phyloP scores from a whole-genome alignment of 2,888 invertebrate species.

The Drosophila nr. perissopoda region DNA sequence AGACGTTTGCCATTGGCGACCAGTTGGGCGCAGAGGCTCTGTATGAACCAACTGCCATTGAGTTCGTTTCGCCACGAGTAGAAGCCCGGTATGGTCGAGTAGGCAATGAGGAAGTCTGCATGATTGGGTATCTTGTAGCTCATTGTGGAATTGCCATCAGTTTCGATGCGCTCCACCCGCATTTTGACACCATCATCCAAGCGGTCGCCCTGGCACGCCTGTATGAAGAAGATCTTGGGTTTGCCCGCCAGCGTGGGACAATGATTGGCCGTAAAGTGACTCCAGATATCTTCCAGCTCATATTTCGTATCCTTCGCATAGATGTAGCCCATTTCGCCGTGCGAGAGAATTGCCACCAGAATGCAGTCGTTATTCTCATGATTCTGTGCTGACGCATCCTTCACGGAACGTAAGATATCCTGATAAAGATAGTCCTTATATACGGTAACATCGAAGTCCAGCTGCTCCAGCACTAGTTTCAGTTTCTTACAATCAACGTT shows the following conservation, averaged over 20 bases:
- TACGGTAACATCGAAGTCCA: slow-evolving; percentile 91
- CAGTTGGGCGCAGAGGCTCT: slow-evolving; percentile 93
- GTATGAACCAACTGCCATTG: slow-evolving; percentile 98
- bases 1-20: slow-evolving; percentile 89
- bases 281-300: slow-evolving; percentile 92
- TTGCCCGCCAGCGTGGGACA: slow-evolving; percentile 95
- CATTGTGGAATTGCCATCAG: slow-evolving; percentile 88
- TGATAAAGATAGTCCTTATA: slow-evolving; percentile 89
- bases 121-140: slow-evolving; percentile 95
- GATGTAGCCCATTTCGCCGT: slow-evolving; percentile 95
- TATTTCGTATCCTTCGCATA: slow-evolving; percentile 94
- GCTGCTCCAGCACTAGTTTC: slow-evolving; percentile 87
- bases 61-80: slow-evolving; percentile 98
- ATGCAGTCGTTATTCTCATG: slow-evolving; percentile 94
- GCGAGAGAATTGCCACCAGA: slow-evolving; percentile 92
- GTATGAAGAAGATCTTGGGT: slow-evolving; percentile 90
- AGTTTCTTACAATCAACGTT: slow-evolving; percentile 93
- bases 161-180: slow-evolving; percentile 86
- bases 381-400: slow-evolving; percentile 90
- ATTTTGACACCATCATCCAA: slow-evolving; percentile 92
- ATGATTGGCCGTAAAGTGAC: slow-evolving; percentile 91
- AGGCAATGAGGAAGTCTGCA: slow-evolving; percentile 96
- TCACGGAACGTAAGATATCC: slow-evolving; percentile 88
- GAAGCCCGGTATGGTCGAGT: slow-evolving; percentile 96
- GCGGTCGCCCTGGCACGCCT: slow-evolving; percentile 96